These are phyloP conservation scores for Diarsia brunnea DNA, from an alignment of 2,888 invertebrate species.

Conservation along the genomic window DNA sequence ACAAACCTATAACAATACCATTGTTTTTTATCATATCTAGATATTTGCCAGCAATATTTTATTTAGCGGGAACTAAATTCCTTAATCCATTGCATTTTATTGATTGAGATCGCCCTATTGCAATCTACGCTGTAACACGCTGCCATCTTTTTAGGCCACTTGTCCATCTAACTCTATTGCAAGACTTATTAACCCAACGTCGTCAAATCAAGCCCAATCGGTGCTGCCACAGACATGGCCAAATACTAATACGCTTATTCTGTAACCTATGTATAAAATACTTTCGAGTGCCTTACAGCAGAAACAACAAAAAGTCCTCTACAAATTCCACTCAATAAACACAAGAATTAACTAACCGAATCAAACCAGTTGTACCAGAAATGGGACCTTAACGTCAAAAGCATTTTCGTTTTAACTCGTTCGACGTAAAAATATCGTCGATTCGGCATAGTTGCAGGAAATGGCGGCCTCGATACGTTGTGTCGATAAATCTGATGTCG, in stretches of 20 bases:
- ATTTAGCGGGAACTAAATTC: too few species aligned
- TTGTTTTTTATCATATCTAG: background rate
- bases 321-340: slow-evolving; percentile 9
- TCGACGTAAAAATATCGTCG: slow-evolving; percentile 40
- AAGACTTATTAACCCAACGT: too few species aligned
- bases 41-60: too few species aligned
- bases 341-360: slow-evolving; percentile 24
- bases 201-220: too few species aligned
- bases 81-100: too few species aligned
- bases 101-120: too few species aligned
- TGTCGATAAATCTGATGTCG: slow-evolving; percentile 39
- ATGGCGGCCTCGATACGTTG: slow-evolving; percentile 33
- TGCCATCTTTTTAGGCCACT: background rate
- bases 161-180: background rate
- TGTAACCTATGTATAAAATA: background rate
- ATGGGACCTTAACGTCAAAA: slow-evolving; percentile 37
- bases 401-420: slow-evolving; percentile 34
- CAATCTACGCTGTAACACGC: too few species aligned
- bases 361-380: slow-evolving; percentile 3
- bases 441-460: slow-evolving; percentile 37
- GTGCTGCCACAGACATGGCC: too few species aligned
- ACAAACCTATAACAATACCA: background rate
- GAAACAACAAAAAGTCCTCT: background rate
- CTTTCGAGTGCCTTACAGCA: background rate
- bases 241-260: too few species aligned